Evolutionary conservation across 1,140 invertebrate species (phyloP), one percentile per base, ranked within the genome.

Genomic region (Palaemon carinicauda): DNA sequence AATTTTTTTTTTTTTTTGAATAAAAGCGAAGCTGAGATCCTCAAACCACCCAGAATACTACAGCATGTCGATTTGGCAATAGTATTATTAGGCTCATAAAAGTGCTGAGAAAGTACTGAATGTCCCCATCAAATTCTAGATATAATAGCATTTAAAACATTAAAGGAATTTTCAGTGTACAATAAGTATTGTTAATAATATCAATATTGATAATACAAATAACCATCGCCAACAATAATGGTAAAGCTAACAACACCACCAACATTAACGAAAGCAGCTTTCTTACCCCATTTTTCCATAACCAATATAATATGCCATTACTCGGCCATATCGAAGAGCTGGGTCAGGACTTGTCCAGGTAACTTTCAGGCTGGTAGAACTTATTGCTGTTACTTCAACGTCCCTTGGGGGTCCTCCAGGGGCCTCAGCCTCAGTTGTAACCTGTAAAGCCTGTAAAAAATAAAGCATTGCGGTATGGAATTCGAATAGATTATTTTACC

Each of bases 331-430:
- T 24, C 69, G 71, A 21, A 80, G 21, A 15, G 65, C 95, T 69
- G 95, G 94, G 89, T 95, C 93, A 80, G 97, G 97, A 88, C 96
- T 96, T 92, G 98, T 97, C 98, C 98, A 99, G 82, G 95, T 96
- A 1, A 99, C 96, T 90, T 96, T 94, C 80, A 99, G 93, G 0
- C 96, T 96, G 87, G 97, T 96, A 90, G 85, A 87, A 52, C 98
- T 96, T 89, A 98, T 96, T 15, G 96, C 93, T 41, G 97, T 95
- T 3, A 98, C 96, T 90, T 95, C 94, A 3, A 98, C 95, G 78
- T 92, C 90, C 9, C 88, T 86, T 15, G 93, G 93, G 14, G 92
- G 95, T 65, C 96, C 96, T 88, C 95, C 95, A 1, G 96, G 96
- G n/a, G 95, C 95, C 94, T 98, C 97, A 1, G 69, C 85, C 53